Conservation (phyloP, 2,113 vertebrate genomes). For the Lasiurus borealis region DNA sequence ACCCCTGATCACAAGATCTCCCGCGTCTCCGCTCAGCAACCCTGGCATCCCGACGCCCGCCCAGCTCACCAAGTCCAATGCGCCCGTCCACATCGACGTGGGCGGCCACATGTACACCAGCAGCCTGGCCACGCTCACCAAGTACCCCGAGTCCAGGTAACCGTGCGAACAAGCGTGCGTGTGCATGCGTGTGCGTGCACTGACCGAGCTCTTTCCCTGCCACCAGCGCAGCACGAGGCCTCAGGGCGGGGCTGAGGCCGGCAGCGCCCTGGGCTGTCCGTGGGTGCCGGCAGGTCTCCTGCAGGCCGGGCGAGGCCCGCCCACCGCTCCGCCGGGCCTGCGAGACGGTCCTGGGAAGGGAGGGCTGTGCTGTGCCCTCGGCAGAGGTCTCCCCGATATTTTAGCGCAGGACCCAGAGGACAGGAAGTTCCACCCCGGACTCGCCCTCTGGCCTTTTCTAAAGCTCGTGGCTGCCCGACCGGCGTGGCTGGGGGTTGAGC, state of each 20-base stretch:
- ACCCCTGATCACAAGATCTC: conserved; percentile 98
- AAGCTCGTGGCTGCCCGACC: background rate
- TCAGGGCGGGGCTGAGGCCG: too few relatives aligned
- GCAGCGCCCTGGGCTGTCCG: too few relatives aligned
- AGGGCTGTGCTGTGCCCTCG: background rate
- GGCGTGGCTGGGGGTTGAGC: too few relatives aligned
- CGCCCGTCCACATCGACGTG: conserved; percentile 98
- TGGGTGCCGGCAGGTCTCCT: too few relatives aligned
- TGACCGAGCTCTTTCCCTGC: conserved; percentile 55
- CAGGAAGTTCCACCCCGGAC: background rate
- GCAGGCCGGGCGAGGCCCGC: background rate
- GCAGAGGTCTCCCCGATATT: background rate
- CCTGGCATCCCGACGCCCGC: conserved; percentile 99
- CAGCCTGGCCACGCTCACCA: conserved; percentile 98
- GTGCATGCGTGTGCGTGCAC: conserved; percentile 46
- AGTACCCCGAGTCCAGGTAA: conserved; percentile 96
- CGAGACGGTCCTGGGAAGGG: background rate
- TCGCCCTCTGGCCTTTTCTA: conserved; percentile 25
- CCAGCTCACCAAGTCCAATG: conserved; percentile 99
- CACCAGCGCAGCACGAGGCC: background rate
- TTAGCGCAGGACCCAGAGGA: background rate
- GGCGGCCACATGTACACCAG: conserved; percentile 99
- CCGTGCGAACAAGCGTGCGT: background rate
- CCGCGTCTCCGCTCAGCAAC: conserved; percentile 98
- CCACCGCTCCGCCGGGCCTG: too few relatives aligned